Evolutionary conservation across 2,797 vertebrate genomes (phyloP).

Genomic region (Chelon labrosus): DNA sequence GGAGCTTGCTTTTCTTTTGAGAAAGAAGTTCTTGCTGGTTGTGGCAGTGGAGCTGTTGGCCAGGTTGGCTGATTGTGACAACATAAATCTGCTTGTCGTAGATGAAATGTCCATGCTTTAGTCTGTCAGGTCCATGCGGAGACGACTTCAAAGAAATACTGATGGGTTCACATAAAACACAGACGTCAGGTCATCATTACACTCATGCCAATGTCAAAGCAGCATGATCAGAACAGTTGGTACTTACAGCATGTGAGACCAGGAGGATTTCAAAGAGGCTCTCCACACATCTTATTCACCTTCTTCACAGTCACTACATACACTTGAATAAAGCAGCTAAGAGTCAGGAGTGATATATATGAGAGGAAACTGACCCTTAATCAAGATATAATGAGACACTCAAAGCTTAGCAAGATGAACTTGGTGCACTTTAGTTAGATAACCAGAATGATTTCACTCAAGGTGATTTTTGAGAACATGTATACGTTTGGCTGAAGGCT

Average conservation of each 20-base stretch:
- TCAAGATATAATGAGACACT: conserved; percentile 5
- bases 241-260: not conserved
- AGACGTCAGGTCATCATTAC: not conserved
- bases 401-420: not conserved
- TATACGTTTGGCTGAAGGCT: not conserved
- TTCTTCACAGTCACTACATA: not conserved
- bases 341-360: conserved; percentile 2
- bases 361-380: not conserved
- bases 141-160: not conserved
- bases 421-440: not conserved
- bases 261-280: not conserved
- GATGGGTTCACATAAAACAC: not conserved
- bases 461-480: not conserved
- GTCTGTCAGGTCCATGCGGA: not conserved
- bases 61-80: not conserved
- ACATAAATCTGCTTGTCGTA: too few species aligned
- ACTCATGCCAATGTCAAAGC: not conserved
- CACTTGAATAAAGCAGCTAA: not conserved
- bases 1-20: conserved; percentile 10
- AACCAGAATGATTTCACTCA: not conserved
- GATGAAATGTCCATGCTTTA: not conserved
- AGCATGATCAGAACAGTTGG: not conserved
- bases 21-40: not conserved
- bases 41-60: not conserved
- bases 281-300: not conserved